Evolutionary conservation across 2,797 vertebrate species (phyloP), one percentile per base, ranked within the genome.

Genomic region (Artibeus lituratus): DNA sequence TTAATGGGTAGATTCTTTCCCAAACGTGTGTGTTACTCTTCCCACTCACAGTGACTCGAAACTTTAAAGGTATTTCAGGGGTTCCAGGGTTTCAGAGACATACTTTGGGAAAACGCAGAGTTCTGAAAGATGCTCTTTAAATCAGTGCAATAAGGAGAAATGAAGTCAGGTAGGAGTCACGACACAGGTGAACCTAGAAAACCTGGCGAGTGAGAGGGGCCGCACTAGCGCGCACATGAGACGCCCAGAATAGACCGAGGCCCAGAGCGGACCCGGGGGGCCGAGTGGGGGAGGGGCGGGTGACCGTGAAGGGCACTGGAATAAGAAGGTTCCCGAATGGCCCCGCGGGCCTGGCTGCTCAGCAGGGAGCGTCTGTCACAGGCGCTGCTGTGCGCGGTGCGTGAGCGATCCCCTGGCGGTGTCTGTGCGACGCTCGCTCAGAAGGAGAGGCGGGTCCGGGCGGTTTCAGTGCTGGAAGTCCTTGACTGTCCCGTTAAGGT

Each of bases 121-220:
- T 77, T 92, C 49, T 67, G 44, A 55, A 49, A 67, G 24, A 72
- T 77, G 73, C n/a, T 72, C 59, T 81, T 42, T 2, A 65, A 16
- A 44, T 73, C 57, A 35, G 37, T 55, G 39, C 80, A 62, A 4
- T 18, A 8, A 5, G 53, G 35, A 73, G 47, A 15, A 70, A 26
- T 0, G 24, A 39, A 14, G 7, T 1, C 21, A 16, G 55, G 29
- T 10, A 1, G 1, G 4, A n/a, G 14, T 9, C 5, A 9, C 0
- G 42, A 42, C 4, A 42, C 42, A 3, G 7, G 59, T 0, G 7
- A 35, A 1, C 11, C 72, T 22, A 10, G 37, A 53, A 21, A 24
- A 15, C 7, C 0, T 0, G 10, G 0, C 0, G 9, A 4, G 1
- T 9, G 7, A 3, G 29, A 47, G 47, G n/a, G 26, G 77, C 18